Base-by-base conservation (phyloP, 2,888 invertebrate species). In the Agrotis puta region DNA sequence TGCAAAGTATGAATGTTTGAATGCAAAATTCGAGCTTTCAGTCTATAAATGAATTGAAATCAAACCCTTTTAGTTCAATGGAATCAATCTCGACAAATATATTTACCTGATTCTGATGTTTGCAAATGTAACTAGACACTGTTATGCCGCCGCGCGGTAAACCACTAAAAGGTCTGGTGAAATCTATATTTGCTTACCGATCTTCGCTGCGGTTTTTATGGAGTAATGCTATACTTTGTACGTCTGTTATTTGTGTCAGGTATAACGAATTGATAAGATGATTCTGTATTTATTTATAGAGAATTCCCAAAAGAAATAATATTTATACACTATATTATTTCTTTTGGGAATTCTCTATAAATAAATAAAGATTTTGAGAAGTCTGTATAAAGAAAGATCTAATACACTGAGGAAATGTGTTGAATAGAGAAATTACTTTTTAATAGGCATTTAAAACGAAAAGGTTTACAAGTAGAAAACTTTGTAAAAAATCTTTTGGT, bases 81-180 rank as follows among this genome's bases (percentile, higher is more conserved):
- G 22, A 77, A 71, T 77, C 58, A 62, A 72, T 72, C 58, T 65
- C 45, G 22, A 57, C 58, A 72, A 77, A 77, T 72, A 73, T 63
- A 68, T 79, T 79, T 81, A 72, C 77, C 79, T 81, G 77, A 77
- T 79, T 68, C 64, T 77, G 53, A 77, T 77, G 77, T 79, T 79
- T 80, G 77, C 79, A 72, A 79, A 81, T 81, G 79, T 81, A 79
- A 79, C 77, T 81, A 79, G 81, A 79, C 18, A 72, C 72, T 77
- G 57, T 63, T 72, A 57, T 81, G 64, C 77, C 63, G 54, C 61
- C 57, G 61, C 64, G 81, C 39, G 79, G 79, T 72, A 68, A 72
- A 79, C 81, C 81, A 59, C 72, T 79, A 72, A 79, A 76, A 81
- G 79, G 79, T 81, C 47, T 58, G 71, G 61, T 64, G 53, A 81